Evolutionary conservation across 1,140 invertebrate genomes (phyloP).

Genomic region (Catajapyx aquilonaris): DNA sequence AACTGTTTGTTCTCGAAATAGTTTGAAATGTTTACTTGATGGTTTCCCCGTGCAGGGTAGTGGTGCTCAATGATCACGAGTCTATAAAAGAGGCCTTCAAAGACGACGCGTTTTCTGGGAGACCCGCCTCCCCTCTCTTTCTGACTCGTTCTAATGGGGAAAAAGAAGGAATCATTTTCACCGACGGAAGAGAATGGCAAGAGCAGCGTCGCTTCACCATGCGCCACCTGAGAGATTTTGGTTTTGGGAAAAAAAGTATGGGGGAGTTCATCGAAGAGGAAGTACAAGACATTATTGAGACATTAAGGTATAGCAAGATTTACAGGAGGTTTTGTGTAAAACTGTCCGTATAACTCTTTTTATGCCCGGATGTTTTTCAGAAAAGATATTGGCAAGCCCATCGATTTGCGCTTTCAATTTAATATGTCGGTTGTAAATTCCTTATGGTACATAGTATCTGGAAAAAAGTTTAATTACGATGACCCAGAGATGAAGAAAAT

Average conservation of each 20-base stretch:
- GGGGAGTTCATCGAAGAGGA: slow-evolving; percentile 32
- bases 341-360: background rate
- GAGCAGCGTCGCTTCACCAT: slow-evolving; percentile 34
- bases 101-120: slow-evolving; percentile 11
- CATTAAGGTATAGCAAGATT: background rate
- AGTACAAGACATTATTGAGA: slow-evolving; percentile 12
- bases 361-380: slow-evolving; percentile 3
- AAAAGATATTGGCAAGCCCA: slow-evolving; percentile 6
- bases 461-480: too few relatives aligned
- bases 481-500: too few relatives aligned
- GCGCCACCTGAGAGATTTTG: slow-evolving; percentile 33
- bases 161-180: slow-evolving; percentile 35
- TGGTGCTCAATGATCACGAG: slow-evolving; percentile 12
- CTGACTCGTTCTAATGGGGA: background rate
- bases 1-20: too few relatives aligned
- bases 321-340: background rate
- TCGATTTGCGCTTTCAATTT: slow-evolving; percentile 8
- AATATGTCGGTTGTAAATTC: slow-evolving; percentile 12
- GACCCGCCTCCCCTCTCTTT: slow-evolving; percentile 2
- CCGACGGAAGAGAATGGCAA: slow-evolving; percentile 34
- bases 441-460: too few relatives aligned
- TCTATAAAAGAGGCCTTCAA: slow-evolving; percentile 12
- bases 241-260: slow-evolving; percentile 35
- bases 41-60: too few relatives aligned
- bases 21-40: too few relatives aligned